Percentiles rank a stretch among this genome's conserved stretches.
phyloP scores from a whole-genome alignment of 2,888 invertebrate genomes.

The Campoletis raptor region DNA sequence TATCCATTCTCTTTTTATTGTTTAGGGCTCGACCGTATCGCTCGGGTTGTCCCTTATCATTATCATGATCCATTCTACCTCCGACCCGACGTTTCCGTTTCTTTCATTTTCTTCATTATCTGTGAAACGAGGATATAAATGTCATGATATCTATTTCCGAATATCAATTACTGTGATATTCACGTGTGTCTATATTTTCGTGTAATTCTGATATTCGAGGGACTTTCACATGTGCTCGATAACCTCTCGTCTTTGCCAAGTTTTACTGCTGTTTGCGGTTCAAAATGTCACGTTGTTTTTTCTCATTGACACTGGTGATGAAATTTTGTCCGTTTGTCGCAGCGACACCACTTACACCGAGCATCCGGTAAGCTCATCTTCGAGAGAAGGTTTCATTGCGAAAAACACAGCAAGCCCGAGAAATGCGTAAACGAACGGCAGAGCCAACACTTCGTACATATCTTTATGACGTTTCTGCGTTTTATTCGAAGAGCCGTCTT shows the following conservation, averaged over 20 bases:
- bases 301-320: constrained; percentile 25
- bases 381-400: constrained; percentile 36
- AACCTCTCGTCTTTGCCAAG: background rate
- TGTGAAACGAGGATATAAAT: background rate
- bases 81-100: background rate
- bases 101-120: background rate
- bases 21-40: constrained; percentile 13
- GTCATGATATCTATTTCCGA: background rate
- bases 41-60: constrained; percentile 23
- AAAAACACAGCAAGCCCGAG: constrained; percentile 17
- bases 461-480: constrained; percentile 57
- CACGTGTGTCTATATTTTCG: background rate
- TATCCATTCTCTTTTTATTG: constrained; percentile 34
- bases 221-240: constrained; percentile 12
- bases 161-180: background rate
- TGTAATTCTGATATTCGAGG: background rate
- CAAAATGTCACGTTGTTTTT: constrained; percentile 5
- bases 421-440: background rate
- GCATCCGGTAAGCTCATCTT: constrained; percentile 11
- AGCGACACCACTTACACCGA: background rate
- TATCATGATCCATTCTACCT: constrained; percentile 5
- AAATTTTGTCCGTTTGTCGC: background rate
- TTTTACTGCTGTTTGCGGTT: constrained; percentile 27
- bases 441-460: constrained; percentile 18
- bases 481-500: constrained; percentile 36